phyloP scores from a whole-genome alignment of 2,113 vertebrate species.

The Rhinolophus ferrumequinum region DNA sequence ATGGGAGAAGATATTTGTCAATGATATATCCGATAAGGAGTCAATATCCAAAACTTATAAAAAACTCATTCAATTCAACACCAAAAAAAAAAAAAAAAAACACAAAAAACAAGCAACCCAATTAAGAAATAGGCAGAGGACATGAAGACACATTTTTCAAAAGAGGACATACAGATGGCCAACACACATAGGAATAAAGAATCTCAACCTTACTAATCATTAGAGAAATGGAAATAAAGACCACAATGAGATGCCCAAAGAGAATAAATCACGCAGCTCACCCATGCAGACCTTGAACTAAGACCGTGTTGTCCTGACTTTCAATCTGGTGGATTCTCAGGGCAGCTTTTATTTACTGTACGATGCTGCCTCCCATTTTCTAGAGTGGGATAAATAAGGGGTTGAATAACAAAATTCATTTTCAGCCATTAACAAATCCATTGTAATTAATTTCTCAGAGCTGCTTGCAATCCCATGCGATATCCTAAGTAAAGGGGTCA shows the following conservation, averaged over 20 bases:
- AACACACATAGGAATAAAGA: too few relatives aligned
- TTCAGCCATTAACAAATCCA: slow-evolving; percentile 44
- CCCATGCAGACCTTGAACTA: background rate
- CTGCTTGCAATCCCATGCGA: slow-evolving; percentile 21
- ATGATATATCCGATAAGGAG: too few relatives aligned
- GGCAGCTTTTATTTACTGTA: background rate
- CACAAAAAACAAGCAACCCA: too few relatives aligned
- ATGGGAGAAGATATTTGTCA: too few relatives aligned
- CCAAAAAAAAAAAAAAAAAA: too few relatives aligned
- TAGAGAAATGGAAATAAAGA: too few relatives aligned
- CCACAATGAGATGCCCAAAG: background rate
- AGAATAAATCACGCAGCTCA: background rate
- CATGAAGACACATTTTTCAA: too few relatives aligned
- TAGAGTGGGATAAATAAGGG: background rate
- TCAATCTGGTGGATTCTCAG: slow-evolving; percentile 23
- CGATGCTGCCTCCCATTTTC: background rate
- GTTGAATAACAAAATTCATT: slow-evolving; percentile 41
- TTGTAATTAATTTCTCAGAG: slow-evolving; percentile 60
- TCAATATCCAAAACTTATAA: too few relatives aligned
- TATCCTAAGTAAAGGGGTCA: slow-evolving; percentile 25
- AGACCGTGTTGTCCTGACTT: background rate
- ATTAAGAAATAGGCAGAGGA: too few relatives aligned
- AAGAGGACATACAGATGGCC: too few relatives aligned
- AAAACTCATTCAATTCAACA: too few relatives aligned
- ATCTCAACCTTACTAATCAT: too few relatives aligned